phyloP scores from a whole-genome alignment of 2,888 invertebrate genomes.

The Nysson spinosus region DNA sequence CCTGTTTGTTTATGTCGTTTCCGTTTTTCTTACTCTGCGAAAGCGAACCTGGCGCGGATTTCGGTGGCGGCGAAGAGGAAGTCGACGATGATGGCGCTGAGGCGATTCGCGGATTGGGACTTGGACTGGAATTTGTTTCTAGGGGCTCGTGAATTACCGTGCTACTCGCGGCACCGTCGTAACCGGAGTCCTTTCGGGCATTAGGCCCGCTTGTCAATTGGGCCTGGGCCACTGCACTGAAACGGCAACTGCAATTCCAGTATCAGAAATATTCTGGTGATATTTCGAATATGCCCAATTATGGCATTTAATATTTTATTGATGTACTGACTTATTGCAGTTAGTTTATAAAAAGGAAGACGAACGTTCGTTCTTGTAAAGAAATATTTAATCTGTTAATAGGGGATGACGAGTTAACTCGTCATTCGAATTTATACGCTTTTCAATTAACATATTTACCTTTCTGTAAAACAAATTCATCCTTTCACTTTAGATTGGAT shows the following conservation, averaged over 20 bases:
- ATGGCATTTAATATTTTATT: no score
- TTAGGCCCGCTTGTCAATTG: conserved; percentile 63
- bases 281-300: conserved; percentile 5
- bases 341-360: no score
- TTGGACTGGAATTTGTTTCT: conserved; percentile 73
- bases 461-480: no score
- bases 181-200: conserved; percentile 70
- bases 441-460: no score
- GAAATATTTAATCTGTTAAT: no score
- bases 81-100: conserved; percentile 75
- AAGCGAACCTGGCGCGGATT: conserved; percentile 3
- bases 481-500: no score
- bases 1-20: conserved; percentile 68
- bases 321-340: no score
- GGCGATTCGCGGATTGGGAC: conserved; percentile 69
- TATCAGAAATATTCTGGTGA: conserved; percentile 41
- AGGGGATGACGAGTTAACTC: no score
- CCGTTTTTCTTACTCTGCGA: conserved; percentile 70
- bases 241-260: conserved; percentile 64
- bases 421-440: no score
- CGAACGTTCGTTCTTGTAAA: conserved; percentile 32
- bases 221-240: conserved; percentile 73
- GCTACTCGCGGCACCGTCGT: conserved; percentile 70
- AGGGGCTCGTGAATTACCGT: conserved; percentile 67
- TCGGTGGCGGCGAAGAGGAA: conserved; percentile 69